These are phyloP conservation scores for Meliscaeva auricollis DNA, from an alignment of 2,888 invertebrate species.

Conservation along the genomic window DNA sequence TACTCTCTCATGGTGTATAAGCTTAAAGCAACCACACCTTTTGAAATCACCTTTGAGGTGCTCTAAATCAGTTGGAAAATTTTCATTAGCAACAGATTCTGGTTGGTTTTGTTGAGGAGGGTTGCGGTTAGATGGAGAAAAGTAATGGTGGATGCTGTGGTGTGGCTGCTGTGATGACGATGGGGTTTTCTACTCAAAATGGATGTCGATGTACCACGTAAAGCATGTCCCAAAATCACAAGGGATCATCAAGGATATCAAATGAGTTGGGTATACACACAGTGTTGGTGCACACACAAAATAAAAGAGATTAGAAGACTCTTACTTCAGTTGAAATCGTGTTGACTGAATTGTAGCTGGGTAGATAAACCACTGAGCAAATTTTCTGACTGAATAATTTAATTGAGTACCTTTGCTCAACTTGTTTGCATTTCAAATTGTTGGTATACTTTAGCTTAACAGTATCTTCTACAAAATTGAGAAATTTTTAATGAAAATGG, in stretches of 20 bases:
- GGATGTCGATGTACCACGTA: neutral
- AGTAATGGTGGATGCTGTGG: neutral
- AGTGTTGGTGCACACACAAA: neutral
- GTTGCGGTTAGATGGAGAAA: constrained; percentile 19
- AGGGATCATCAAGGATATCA: constrained; percentile 8
- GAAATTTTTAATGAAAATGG: neutral
- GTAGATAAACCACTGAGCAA: constrained; percentile 6
- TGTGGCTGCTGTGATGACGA: neutral
- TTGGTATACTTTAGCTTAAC: neutral
- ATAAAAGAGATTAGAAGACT: constrained; percentile 7
- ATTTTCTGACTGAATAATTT: constrained; percentile 18
- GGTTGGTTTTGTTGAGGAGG: constrained; percentile 31
- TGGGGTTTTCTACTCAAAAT: neutral
- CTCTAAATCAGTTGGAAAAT: constrained; percentile 58
- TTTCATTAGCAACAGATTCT: constrained; percentile 55
- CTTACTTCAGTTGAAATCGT: neutral
- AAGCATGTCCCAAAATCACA: neutral
- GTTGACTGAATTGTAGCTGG: neutral
- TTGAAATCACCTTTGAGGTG: constrained; percentile 35
- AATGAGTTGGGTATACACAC: neutral
- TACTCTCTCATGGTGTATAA: neutral
- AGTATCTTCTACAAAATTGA: neutral
- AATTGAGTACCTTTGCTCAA: constrained; percentile 7
- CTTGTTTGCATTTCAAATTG: constrained; percentile 36
- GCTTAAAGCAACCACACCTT: constrained; percentile 9